phyloP scores from a whole-genome alignment of 2,888 invertebrate species.

The Microctonus hyperodae region DNA sequence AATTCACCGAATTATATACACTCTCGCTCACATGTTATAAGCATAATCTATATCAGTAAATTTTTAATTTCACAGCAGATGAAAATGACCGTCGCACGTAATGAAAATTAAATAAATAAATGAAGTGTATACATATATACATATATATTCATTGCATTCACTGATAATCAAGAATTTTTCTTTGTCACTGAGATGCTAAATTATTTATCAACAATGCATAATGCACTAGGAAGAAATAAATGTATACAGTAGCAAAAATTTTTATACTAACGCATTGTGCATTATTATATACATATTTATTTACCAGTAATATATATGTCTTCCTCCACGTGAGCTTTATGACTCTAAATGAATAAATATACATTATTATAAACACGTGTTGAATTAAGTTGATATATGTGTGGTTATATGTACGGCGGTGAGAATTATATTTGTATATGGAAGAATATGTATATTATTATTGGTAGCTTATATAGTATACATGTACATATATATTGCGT shows the following conservation, averaged over 20 bases:
- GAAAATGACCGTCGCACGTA: not conserved
- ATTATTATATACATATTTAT: not conserved
- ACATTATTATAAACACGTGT: slow-evolving; percentile 2
- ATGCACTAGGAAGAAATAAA: no score
- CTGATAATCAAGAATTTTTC: no score
- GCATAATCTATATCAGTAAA: not conserved
- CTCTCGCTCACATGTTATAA: not conserved
- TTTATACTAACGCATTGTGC: no score
- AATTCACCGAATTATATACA: not conserved
- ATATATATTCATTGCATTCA: no score
- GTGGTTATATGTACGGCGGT: not conserved
- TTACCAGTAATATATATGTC: no score
- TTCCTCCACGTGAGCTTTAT: slow-evolving; percentile 1
- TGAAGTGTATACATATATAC: not conserved
- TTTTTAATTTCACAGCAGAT: no score
- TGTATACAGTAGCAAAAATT: no score
- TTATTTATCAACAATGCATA: no score
- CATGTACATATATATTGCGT: no score
- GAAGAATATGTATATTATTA: not conserved
- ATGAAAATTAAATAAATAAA: not conserved
- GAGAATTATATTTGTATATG: not conserved
- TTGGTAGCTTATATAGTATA: not conserved
- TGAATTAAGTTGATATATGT: not conserved
- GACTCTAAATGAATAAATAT: slow-evolving; percentile 11
- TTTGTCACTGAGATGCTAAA: no score